These are phyloP conservation scores for Limnephilus marmoratus DNA, from an alignment of 2,888 invertebrate genomes.

Conservation along the genomic window DNA sequence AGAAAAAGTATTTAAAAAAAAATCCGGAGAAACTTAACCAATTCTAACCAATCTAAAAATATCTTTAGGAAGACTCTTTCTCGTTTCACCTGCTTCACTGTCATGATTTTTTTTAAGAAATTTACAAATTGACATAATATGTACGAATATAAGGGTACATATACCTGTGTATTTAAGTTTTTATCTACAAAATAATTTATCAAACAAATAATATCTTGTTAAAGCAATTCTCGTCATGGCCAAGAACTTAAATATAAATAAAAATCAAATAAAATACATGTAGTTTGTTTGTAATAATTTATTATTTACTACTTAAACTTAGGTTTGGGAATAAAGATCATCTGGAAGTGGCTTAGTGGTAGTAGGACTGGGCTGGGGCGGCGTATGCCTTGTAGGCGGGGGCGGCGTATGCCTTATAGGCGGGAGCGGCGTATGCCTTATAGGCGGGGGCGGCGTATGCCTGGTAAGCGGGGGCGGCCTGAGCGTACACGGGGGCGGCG, in stretches of 20 bases:
- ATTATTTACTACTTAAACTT: constrained; percentile 53
- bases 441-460: constrained; percentile 57
- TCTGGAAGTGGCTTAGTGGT: constrained; percentile 45
- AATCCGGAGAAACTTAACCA: no score
- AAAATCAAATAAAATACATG: no score
- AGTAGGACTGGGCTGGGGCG: constrained; percentile 38
- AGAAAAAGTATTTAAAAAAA: no score
- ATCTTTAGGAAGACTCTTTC: no score
- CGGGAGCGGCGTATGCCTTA: constrained; percentile 53
- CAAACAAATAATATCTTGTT: constrained; percentile 66
- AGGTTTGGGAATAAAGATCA: constrained; percentile 1
- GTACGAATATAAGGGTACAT: no score
- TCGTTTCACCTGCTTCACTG: no score
- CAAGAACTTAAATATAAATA: constrained; percentile 3
- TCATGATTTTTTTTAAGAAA: no score
- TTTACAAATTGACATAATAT: no score
- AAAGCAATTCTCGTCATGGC: constrained; percentile 69
- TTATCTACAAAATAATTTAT: no score
- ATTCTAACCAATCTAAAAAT: no score
- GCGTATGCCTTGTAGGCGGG: constrained; percentile 56
- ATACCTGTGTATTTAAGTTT: no score
- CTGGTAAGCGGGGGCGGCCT: constrained; percentile 53
- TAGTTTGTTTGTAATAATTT: constrained; percentile 34
- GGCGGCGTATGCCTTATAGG: constrained; percentile 38
- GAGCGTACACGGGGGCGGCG: constrained; percentile 49